Conservation (phyloP, 2,797 vertebrate genomes). For the Falco rusticolus region DNA sequence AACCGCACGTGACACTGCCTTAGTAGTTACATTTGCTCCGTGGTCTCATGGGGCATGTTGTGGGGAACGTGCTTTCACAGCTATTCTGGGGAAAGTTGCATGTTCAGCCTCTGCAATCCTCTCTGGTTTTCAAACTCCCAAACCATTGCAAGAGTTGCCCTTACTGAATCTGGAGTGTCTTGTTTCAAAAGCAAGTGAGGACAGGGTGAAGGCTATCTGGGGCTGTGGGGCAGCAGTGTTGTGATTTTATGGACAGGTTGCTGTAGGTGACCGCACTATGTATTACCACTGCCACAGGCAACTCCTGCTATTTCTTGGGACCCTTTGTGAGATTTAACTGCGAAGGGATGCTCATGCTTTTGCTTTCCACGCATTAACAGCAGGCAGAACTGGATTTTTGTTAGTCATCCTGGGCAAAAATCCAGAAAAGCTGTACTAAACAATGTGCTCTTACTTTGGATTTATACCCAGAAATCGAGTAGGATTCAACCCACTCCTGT, state of each 20-base stretch:
- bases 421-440: not conserved
- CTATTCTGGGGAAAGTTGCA: not conserved
- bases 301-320: not conserved
- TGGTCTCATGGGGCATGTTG: accelerated
- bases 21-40: not conserved
- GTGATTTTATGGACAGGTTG: not conserved
- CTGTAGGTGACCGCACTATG: not conserved
- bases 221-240: not conserved
- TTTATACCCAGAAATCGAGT: not conserved
- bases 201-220: not conserved
- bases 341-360: not conserved
- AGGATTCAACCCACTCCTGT: not conserved
- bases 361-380: not conserved
- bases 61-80: not conserved
- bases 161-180: not conserved
- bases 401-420: not conserved
- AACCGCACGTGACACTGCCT: accelerated
- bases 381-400: not conserved
- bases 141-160: not conserved
- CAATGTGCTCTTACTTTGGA: not conserved
- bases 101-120: not conserved
- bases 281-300: not conserved
- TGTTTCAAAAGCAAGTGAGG: not conserved
- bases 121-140: not conserved
- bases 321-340: not conserved